Conservation (phyloP, 2,113 vertebrate species). For the Sander lucioperca region DNA sequence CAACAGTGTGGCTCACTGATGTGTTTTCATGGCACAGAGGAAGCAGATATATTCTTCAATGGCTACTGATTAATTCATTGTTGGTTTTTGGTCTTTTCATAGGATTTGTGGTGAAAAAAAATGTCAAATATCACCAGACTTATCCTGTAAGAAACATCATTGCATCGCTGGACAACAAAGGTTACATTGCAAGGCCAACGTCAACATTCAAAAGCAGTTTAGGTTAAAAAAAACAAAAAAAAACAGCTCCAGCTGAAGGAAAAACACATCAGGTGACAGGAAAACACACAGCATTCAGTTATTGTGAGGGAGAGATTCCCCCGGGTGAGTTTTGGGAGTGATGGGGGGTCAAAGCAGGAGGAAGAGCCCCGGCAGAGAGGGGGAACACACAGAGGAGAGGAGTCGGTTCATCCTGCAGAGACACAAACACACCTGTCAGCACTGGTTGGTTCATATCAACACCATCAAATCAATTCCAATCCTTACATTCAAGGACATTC, state of each 20-base stretch:
- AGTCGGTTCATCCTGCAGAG: constrained; percentile 61
- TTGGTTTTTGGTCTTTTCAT: neutral
- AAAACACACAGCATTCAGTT: constrained; percentile 19
- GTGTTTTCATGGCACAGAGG: neutral
- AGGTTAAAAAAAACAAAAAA: neutral
- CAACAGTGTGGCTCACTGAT: neutral
- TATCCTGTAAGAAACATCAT: neutral
- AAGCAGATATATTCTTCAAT: neutral
- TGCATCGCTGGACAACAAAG: neutral
- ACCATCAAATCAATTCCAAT: neutral
- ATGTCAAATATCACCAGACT: neutral
- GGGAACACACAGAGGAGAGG: constrained; percentile 39
- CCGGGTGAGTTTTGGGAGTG: constrained; percentile 12
- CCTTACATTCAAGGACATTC: neutral
- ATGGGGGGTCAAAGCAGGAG: constrained; percentile 27
- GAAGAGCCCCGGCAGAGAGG: constrained; percentile 1
- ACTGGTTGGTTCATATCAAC: neutral
- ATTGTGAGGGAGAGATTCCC: constrained; percentile 6
- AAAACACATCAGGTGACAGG: neutral
- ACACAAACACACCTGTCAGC: constrained; percentile 57
- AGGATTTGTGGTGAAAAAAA: neutral
- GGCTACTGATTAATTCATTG: neutral
- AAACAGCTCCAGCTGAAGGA: neutral
- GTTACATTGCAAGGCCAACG: neutral
- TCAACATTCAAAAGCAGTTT: neutral